phyloP scores from a whole-genome alignment of 1,140 invertebrate species.

The Dinoponera quadriceps region DNA sequence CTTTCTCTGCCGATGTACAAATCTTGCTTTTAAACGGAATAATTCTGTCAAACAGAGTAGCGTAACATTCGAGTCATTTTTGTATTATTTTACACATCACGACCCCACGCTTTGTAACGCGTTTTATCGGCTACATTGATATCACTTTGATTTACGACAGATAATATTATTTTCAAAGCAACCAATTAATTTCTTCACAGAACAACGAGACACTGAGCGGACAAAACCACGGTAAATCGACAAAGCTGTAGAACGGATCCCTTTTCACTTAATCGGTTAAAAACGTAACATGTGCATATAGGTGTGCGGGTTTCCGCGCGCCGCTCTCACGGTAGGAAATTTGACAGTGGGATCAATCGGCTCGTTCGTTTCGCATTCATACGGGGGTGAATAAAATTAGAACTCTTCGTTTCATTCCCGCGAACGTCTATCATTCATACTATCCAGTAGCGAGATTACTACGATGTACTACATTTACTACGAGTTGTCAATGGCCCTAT shows the following conservation, averaged over 20 bases:
- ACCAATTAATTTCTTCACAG: constrained; percentile 5
- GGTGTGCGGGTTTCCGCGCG: not conserved
- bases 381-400: constrained; percentile 25
- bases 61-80: too few relatives aligned
- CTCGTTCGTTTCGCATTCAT: not conserved
- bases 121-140: too few relatives aligned
- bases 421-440: constrained; percentile 38
- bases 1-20: not conserved
- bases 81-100: too few relatives aligned
- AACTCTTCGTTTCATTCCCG: constrained; percentile 19
- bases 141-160: too few relatives aligned
- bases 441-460: constrained; percentile 25
- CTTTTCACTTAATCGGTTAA: constrained; percentile 1
- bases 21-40: too few relatives aligned
- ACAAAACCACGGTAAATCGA: not conserved
- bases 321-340: not conserved
- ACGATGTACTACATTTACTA: constrained; percentile 33
- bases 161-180: constrained; percentile 18
- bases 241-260: not conserved
- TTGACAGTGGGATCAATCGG: not conserved
- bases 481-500: constrained; percentile 31
- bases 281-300: not conserved
- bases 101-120: too few relatives aligned
- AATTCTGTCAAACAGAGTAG: too few relatives aligned
- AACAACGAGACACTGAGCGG: not conserved